These are phyloP conservation scores for Perdita meconis DNA, from an alignment of 2,888 invertebrate genomes.

Conservation along the genomic window DNA sequence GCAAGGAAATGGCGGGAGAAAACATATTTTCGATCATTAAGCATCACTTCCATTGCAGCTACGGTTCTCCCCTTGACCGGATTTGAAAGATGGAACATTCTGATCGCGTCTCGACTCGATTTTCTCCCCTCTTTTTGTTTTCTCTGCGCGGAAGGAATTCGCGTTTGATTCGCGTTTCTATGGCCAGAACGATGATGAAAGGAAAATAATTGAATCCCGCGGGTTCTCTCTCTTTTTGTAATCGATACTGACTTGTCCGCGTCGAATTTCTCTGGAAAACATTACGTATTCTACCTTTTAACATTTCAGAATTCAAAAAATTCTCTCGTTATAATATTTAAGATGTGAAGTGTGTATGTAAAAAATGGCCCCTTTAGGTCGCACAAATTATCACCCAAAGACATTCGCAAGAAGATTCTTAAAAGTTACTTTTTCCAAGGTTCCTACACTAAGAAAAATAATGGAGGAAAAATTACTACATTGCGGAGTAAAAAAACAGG, in stretches of 20 bases:
- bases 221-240: slow-evolving; percentile 27
- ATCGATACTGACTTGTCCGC: slow-evolving; percentile 8
- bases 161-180: slow-evolving; percentile 35
- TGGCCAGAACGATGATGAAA: slow-evolving; percentile 40
- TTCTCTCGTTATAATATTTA: too few relatives aligned
- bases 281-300: background rate
- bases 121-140: slow-evolving; percentile 45
- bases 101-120: slow-evolving; percentile 45
- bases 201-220: slow-evolving; percentile 24
- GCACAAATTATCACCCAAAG: too few relatives aligned
- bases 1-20: slow-evolving; percentile 29
- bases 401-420: too few relatives aligned
- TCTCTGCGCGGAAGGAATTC: slow-evolving; percentile 26
- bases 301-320: too few relatives aligned
- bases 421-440: too few relatives aligned
- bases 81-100: slow-evolving; percentile 20
- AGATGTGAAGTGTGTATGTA: too few relatives aligned
- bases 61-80: slow-evolving; percentile 41
- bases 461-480: too few relatives aligned
- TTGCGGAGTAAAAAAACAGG: too few relatives aligned
- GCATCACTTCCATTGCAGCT: slow-evolving; percentile 57
- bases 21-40: slow-evolving; percentile 60
- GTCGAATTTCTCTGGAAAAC: slow-evolving; percentile 51
- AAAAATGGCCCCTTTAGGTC: too few relatives aligned
- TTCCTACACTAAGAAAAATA: too few relatives aligned